Conservation (phyloP, 2,888 invertebrate species). For the Habrosyne pyritoides region DNA sequence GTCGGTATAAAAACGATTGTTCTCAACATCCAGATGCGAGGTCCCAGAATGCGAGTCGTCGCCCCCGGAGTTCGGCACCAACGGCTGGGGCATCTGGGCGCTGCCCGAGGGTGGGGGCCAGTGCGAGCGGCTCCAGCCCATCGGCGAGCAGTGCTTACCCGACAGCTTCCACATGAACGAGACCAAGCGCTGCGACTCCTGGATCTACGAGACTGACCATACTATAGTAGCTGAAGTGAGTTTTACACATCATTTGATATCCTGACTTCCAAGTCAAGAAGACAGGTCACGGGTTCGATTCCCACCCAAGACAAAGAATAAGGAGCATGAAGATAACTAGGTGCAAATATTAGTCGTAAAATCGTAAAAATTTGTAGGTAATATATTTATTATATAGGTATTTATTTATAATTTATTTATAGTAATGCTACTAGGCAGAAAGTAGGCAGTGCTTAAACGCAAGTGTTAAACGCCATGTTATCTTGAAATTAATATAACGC, state of each 20-base stretch:
- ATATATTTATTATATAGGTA: no score
- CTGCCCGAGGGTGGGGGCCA: conserved; percentile 54
- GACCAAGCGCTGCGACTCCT: conserved; percentile 54
- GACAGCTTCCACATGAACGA: conserved; percentile 53
- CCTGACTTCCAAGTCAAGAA: no score
- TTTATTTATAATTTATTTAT: no score
- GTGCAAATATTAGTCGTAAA: neutral
- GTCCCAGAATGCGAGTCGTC: conserved; percentile 72
- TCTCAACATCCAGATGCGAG: conserved; percentile 56
- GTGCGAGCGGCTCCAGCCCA: conserved; percentile 54
- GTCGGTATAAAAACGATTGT: no score
- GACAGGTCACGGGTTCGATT: no score
- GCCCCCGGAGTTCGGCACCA: conserved; percentile 47
- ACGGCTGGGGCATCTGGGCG: conserved; percentile 65
- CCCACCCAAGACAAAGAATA: no score
- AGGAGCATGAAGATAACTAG: no score
- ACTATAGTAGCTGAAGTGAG: conserved; percentile 69
- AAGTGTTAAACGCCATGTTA: neutral
- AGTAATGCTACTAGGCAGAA: no score
- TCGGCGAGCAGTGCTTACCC: conserved; percentile 46
- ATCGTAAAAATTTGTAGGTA: no score
- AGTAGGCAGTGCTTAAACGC: neutral
- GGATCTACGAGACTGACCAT: conserved; percentile 62
- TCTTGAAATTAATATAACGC: neutral
- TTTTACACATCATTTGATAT: neutral